These are phyloP conservation scores for Pocillopora damicornis DNA, from an alignment of 64 coral and sea anemone species.

Conservation along the genomic window DNA sequence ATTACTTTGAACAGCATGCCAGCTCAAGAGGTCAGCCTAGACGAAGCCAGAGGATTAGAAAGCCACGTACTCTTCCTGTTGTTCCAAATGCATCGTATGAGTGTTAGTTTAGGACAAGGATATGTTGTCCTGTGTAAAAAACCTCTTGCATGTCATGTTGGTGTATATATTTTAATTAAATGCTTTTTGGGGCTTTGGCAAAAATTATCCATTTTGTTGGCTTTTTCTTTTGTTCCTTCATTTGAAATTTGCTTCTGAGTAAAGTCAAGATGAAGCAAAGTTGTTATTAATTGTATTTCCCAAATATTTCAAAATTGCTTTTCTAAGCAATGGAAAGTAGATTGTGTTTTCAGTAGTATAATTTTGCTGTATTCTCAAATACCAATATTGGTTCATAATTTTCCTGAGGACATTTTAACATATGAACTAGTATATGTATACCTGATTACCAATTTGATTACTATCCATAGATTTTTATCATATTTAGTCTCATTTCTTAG, in stretches of 20 bases:
- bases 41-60: slow-evolving; percentile 21
- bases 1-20: slow-evolving; percentile 27
- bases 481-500: too few relatives aligned
- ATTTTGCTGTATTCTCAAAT: too few relatives aligned
- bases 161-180: background rate
- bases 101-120: slow-evolving; percentile 13
- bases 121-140: background rate
- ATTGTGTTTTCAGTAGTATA: too few relatives aligned
- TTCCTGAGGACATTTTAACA: too few relatives aligned
- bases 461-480: too few relatives aligned
- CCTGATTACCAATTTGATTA: too few relatives aligned
- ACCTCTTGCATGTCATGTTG: background rate
- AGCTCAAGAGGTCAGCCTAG: background rate
- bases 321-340: too few relatives aligned
- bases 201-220: background rate
- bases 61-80: slow-evolving; percentile 9
- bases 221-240: background rate
- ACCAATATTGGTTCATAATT: too few relatives aligned
- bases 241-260: background rate
- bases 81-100: slow-evolving; percentile 4
- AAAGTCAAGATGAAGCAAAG: background rate
- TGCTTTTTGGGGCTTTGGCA: background rate
- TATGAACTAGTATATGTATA: too few relatives aligned
- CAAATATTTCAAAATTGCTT: too few relatives aligned
- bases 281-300: too few relatives aligned